Evolutionary conservation across 1,140 invertebrate species (phyloP).

Genomic region (Lordiphosa collinella): DNA sequence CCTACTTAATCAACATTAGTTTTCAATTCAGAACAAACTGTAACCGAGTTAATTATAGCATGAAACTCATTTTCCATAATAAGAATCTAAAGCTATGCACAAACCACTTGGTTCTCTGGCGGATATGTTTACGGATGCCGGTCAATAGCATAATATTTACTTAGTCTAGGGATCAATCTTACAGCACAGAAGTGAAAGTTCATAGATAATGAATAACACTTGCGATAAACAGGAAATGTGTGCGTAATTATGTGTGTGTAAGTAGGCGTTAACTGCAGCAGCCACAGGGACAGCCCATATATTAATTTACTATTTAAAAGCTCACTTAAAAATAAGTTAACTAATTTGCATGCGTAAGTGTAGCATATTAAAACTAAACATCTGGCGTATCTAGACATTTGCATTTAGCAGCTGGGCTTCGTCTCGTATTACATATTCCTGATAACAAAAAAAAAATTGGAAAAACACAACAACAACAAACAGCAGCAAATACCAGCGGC

Average conservation of each 20-base stretch:
- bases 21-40: too few species aligned
- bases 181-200: slow-evolving; percentile 40
- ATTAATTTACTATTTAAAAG: slow-evolving; percentile 43
- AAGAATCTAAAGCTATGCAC: too few species aligned
- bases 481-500: background rate
- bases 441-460: slow-evolving; percentile 39
- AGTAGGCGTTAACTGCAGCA: slow-evolving; percentile 28
- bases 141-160: too few species aligned
- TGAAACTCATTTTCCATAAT: too few species aligned
- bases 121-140: too few species aligned
- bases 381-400: slow-evolving; percentile 52
- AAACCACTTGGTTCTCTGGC: too few species aligned
- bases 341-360: slow-evolving; percentile 66
- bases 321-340: slow-evolving; percentile 36
- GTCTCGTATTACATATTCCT: slow-evolving; percentile 34
- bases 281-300: slow-evolving; percentile 8
- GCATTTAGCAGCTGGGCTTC: slow-evolving; percentile 50
- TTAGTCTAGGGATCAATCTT: too few species aligned
- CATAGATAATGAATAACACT: slow-evolving; percentile 6
- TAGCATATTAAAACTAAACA: slow-evolving; percentile 64
- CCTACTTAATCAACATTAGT: too few species aligned
- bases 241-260: slow-evolving; percentile 14
- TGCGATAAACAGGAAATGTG: slow-evolving; percentile 38
- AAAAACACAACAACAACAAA: slow-evolving; percentile 6
- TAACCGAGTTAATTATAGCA: too few species aligned